A percentile compares a stretch with the other conserved stretches of the same genome.
Evolutionary conservation across 2,888 invertebrate genomes (phyloP).

Genomic region (Agrotis exclamationis): DNA sequence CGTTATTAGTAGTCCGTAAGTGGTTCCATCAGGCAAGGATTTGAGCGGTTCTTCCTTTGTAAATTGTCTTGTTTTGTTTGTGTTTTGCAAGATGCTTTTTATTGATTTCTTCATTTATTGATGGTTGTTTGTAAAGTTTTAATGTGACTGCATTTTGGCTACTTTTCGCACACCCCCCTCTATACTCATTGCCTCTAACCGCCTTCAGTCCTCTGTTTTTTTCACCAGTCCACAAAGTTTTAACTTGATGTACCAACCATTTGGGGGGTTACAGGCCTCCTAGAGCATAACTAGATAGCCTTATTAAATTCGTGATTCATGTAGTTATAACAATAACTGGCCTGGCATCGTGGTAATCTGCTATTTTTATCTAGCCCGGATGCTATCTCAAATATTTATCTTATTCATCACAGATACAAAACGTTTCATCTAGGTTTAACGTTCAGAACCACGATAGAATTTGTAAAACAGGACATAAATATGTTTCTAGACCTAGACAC

Average conservation of each 20-base stretch:
- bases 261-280: too few relatives aligned
- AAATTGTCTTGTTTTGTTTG: not conserved
- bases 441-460: too few relatives aligned
- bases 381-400: slow-evolving; percentile 5
- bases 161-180: too few relatives aligned
- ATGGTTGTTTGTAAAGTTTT: not conserved
- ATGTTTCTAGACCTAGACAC: too few relatives aligned
- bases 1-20: slow-evolving; percentile 37
- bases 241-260: too few relatives aligned
- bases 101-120: slow-evolving; percentile 3
- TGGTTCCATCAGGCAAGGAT: slow-evolving; percentile 19
- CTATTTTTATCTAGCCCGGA: slow-evolving; percentile 3
- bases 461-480: not conserved
- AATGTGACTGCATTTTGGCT: not conserved
- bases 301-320: not conserved
- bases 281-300: too few relatives aligned
- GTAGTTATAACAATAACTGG: not conserved
- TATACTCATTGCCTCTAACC: too few relatives aligned
- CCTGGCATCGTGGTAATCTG: not conserved
- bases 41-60: slow-evolving; percentile 2
- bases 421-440: not conserved
- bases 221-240: too few relatives aligned
- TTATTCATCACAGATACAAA: not conserved
- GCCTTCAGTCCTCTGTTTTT: too few relatives aligned
- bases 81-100: not conserved